These are phyloP conservation scores for Acropora tenuis DNA, from an alignment of 64 coral and sea anemone species.

Conservation along the genomic window DNA sequence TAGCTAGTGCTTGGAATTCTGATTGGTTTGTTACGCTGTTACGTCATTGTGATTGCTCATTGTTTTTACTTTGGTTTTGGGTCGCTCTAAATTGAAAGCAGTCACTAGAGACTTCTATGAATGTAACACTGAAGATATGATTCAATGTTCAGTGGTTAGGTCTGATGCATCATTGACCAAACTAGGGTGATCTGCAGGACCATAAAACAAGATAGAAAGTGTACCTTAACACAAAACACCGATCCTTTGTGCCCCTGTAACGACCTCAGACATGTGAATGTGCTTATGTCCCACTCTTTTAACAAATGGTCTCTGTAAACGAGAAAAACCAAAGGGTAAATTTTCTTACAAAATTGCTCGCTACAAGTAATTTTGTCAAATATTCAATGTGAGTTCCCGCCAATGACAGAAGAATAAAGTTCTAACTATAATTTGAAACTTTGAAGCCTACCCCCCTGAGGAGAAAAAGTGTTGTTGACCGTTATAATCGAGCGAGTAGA, in stretches of 20 bases:
- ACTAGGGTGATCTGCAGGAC: not conserved
- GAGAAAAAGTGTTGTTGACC: slow-evolving; percentile 83
- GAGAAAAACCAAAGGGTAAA: slow-evolving; percentile 5
- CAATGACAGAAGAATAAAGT: not conserved
- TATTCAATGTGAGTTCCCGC: not conserved
- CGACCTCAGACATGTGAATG: slow-evolving; percentile 88
- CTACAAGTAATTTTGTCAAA: not conserved
- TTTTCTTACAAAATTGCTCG: not conserved
- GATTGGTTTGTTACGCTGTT: not conserved
- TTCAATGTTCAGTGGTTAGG: too few relatives aligned
- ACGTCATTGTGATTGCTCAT: not conserved
- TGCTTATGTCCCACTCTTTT: slow-evolving; percentile 95
- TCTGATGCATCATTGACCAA: too few relatives aligned
- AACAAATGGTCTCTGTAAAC: slow-evolving; percentile 81
- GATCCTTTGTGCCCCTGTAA: slow-evolving; percentile 96
- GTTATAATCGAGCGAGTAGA: slow-evolving; percentile 73
- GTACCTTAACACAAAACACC: slow-evolving; percentile 86
- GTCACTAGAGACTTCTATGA: too few relatives aligned
- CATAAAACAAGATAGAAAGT: not conserved
- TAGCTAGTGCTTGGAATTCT: not conserved
- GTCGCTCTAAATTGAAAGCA: too few relatives aligned
- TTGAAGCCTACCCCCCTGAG: slow-evolving; percentile 75
- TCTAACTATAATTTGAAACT: too few relatives aligned
- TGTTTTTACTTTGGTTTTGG: too few relatives aligned
- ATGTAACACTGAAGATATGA: too few relatives aligned